These are phyloP conservation scores for Ophioninae sp. DNA, from an alignment of 2,888 invertebrate species.

Conservation along the genomic window DNA sequence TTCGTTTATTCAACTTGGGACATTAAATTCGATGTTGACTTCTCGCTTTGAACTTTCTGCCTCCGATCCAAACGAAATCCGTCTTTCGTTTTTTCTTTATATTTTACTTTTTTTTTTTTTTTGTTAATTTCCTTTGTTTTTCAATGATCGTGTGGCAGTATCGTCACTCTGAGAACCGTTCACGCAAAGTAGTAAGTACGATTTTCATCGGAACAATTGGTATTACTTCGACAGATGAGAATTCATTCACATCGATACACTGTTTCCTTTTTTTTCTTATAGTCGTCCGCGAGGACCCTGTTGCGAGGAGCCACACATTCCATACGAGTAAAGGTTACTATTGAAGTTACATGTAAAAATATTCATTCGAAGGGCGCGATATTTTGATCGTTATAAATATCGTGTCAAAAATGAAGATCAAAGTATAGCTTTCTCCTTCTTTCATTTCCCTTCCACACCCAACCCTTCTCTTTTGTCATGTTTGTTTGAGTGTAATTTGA, in stretches of 20 bases:
- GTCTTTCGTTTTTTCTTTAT: constrained; percentile 11
- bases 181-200: constrained; percentile 55
- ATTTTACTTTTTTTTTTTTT: not conserved
- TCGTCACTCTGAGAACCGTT: constrained; percentile 39
- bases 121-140: not conserved
- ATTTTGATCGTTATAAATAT: constrained; percentile 29
- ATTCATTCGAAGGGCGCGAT: constrained; percentile 58
- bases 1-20: constrained; percentile 18
- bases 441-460: not conserved
- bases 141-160: constrained; percentile 19
- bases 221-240: constrained; percentile 51
- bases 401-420: constrained; percentile 54
- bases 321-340: constrained; percentile 46
- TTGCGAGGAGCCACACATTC: constrained; percentile 55
- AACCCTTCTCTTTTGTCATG: constrained; percentile 19
- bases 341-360: constrained; percentile 65
- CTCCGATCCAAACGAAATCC: constrained; percentile 1
- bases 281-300: constrained; percentile 28
- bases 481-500: constrained; percentile 57
- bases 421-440: constrained; percentile 29
- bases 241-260: constrained; percentile 53
- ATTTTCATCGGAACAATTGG: constrained; percentile 34
- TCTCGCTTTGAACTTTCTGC: constrained; percentile 29
- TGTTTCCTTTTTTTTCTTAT: not conserved
- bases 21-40: constrained; percentile 53